Evolutionary conservation across 2,888 invertebrate species (phyloP), one percentile per base, ranked within the genome.

Genomic region (Epinotia bilunana): DNA sequence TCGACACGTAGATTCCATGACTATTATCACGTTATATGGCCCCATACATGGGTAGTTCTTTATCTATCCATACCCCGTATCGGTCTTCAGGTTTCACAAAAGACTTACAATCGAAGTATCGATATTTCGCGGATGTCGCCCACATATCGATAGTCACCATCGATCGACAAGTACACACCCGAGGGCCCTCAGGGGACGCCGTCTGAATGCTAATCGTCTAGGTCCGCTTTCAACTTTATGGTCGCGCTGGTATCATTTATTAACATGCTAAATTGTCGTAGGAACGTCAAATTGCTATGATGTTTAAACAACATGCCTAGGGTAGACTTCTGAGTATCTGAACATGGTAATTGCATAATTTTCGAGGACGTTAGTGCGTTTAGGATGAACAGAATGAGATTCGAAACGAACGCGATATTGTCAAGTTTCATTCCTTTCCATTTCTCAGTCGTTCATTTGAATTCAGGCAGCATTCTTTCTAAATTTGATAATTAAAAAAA

Each of bases 221-320:
- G 23, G 49, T 20, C 67, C 33, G 20, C 43, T 57, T 57, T 55
- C 39, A 67, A 20, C 67, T 23, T 64, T 53, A 68, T 43, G 57
- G 55, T 7, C 7, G 28, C 64, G 13, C 18, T 12, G 18, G 33
- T 11, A 33, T 20, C 39, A 68, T 57, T 65, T 68, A 58, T 67
- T 67, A 67, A 67, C 67, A 39, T 58, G 57, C 57, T 58, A 4
- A 33, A 68, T 58, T 43, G 57, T 57, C 57, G 57, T 58, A 20
- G 55, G 55, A 61, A 33, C 33, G 55, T 57, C 67, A 67, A 67
- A 57, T 67, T 67, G 55, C 67, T 57, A 55, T 57, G 39, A 20
- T 23, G 63, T 43, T 63, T 43, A 20, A 43, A 43, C 60, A 20
- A 60, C 5, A 11, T 63, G 13, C 16, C 53, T 53, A 53, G 1